Evolutionary conservation across 92 coral and sea anemone genomes (phyloP).

Genomic region (Zoanthus sociatus): DNA sequence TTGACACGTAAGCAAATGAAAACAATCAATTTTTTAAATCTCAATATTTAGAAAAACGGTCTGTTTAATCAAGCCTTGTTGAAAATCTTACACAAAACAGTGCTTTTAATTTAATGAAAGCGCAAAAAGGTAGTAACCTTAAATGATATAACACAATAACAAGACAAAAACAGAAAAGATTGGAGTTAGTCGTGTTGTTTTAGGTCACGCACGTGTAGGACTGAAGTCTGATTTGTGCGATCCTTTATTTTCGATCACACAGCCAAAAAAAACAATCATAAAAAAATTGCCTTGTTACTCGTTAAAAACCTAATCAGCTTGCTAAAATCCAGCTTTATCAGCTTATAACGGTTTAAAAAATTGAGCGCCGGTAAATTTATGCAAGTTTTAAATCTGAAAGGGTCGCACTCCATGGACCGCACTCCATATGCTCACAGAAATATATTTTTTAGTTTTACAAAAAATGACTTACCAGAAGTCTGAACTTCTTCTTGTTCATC

Average conservation of each 20-base stretch:
- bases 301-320: too few relatives aligned
- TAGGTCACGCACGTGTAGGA: neutral
- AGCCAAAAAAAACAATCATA: too few relatives aligned
- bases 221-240: too few relatives aligned
- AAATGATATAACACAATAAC: neutral
- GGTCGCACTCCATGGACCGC: neutral
- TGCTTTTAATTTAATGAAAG: neutral
- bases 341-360: too few relatives aligned
- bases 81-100: neutral
- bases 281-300: too few relatives aligned
- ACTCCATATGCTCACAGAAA: too few relatives aligned
- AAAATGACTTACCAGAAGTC: slow-evolving; percentile 55
- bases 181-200: neutral
- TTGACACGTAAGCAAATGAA: slow-evolving; percentile 44
- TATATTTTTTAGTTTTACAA: neutral
- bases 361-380: too few relatives aligned
- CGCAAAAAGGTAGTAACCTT: neutral
- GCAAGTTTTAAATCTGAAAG: too few relatives aligned
- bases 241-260: too few relatives aligned
- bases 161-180: neutral
- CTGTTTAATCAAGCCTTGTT: slow-evolving; percentile 54
- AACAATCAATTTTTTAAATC: neutral
- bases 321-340: too few relatives aligned
- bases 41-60: slow-evolving; percentile 37
- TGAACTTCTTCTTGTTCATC: slow-evolving; percentile 33